phyloP scores from a whole-genome alignment of 2,888 invertebrate genomes.

The Lasioglossum vierecki region DNA sequence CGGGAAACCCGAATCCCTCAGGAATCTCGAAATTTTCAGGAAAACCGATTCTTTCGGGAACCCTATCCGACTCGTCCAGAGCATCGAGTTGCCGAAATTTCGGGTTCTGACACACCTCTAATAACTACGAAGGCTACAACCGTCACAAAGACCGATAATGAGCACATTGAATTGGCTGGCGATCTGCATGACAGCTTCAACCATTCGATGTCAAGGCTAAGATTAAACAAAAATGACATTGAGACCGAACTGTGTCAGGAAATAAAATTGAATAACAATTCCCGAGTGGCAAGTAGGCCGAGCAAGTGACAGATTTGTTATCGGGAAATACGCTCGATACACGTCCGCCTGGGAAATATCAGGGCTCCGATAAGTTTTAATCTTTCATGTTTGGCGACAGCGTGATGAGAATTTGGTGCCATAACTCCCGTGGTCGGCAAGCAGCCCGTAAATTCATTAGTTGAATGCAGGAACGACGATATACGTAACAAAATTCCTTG shows the following conservation, averaged over 20 bases:
- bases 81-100: too few relatives aligned
- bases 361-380: constrained; percentile 23
- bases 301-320: not conserved
- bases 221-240: not conserved
- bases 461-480: constrained; percentile 23
- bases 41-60: too few relatives aligned
- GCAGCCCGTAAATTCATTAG: constrained; percentile 46
- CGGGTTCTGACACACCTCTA: too few relatives aligned
- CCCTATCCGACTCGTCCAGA: too few relatives aligned
- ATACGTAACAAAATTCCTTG: constrained; percentile 39
- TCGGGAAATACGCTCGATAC: not conserved
- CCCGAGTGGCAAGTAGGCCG: constrained; percentile 17
- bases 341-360: constrained; percentile 10
- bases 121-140: not conserved
- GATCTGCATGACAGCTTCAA: not conserved
- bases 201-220: not conserved
- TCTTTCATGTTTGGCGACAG: constrained; percentile 12
- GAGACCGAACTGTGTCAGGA: not conserved
- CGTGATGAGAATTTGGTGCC: constrained; percentile 30
- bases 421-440: not conserved
- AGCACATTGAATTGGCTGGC: not conserved
- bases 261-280: not conserved
- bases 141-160: not conserved
- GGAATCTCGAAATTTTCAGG: too few relatives aligned
- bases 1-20: too few relatives aligned